Evolutionary conservation across 1,140 invertebrate species (phyloP).

Genomic region (Achroia grisella): DNA sequence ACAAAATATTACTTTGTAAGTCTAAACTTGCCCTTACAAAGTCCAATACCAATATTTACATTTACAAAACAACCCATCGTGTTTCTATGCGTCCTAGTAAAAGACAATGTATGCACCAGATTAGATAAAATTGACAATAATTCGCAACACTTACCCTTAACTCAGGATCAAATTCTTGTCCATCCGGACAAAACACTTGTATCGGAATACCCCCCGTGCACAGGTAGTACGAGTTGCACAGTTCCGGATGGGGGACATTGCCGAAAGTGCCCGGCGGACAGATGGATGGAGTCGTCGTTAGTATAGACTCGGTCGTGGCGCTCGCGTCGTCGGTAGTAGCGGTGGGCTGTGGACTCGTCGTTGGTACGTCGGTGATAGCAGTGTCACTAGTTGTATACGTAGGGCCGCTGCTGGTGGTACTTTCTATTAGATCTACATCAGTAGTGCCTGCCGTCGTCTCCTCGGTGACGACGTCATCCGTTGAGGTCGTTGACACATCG

Average conservation of each 20-base stretch:
- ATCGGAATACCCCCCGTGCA: conserved; percentile 10
- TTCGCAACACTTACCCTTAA: conserved; percentile 17
- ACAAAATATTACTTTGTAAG: too few relatives aligned
- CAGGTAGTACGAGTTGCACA: conserved; percentile 14
- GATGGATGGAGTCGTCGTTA: conserved; percentile 4
- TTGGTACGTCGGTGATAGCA: background rate
- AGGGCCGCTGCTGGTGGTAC: background rate
- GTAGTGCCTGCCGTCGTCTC: background rate
- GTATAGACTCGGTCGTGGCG: too few relatives aligned
- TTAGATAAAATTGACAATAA: too few relatives aligned
- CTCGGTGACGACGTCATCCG: background rate
- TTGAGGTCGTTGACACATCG: too few relatives aligned
- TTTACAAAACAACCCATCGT: too few relatives aligned
- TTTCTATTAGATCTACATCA: background rate
- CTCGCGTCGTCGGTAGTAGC: background rate
- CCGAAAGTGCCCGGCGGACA: conserved; percentile 10
- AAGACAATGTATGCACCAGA: too few relatives aligned
- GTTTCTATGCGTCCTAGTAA: too few relatives aligned
- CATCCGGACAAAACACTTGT: conserved; percentile 15
- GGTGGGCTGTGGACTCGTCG: background rate
- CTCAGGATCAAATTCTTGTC: conserved; percentile 23
- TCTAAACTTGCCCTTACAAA: too few relatives aligned
- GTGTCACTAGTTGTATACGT: background rate
- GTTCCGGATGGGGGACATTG: background rate
- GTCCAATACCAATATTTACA: too few relatives aligned